phyloP scores from a whole-genome alignment of 2,797 vertebrate species.

The Paramormyrops hopkinsi region DNA sequence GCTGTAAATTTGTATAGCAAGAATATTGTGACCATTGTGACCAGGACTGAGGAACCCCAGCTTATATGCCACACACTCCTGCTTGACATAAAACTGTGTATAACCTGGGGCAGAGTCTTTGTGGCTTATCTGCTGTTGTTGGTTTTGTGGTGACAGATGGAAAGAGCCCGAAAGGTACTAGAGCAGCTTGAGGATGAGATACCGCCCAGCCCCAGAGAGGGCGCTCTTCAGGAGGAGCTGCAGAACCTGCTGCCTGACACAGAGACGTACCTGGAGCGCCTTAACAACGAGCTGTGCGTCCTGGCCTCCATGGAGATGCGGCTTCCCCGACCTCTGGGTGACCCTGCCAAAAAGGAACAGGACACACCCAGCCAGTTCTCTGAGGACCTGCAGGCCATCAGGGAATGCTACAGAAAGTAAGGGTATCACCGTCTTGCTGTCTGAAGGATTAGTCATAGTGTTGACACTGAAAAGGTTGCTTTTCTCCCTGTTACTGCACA shows the following conservation, averaged over 20 bases:
- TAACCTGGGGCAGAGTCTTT: background rate
- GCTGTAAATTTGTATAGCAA: background rate
- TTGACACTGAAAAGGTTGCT: background rate
- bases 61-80: background rate
- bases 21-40: background rate
- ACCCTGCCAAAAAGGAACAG: slow-evolving; percentile 40
- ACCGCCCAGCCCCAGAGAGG: slow-evolving; percentile 58
- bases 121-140: background rate
- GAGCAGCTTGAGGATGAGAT: slow-evolving; percentile 73
- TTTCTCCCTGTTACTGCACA: background rate
- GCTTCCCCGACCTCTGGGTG: slow-evolving; percentile 55
- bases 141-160: slow-evolving; percentile 57
- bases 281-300: slow-evolving; percentile 65
- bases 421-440: slow-evolving; percentile 10
- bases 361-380: slow-evolving; percentile 45
- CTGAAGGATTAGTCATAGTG: background rate
- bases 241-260: slow-evolving; percentile 56
- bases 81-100: slow-evolving; percentile 7
- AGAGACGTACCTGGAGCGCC: slow-evolving; percentile 56
- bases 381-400: slow-evolving; percentile 67
- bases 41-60: background rate
- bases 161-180: slow-evolving; percentile 74
- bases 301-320: slow-evolving; percentile 68
- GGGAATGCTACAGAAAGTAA: slow-evolving; percentile 71
- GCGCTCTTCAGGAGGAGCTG: slow-evolving; percentile 60